Base-by-base conservation (phyloP, 1,140 invertebrate genomes). In the Drosophila biarmipes region DNA sequence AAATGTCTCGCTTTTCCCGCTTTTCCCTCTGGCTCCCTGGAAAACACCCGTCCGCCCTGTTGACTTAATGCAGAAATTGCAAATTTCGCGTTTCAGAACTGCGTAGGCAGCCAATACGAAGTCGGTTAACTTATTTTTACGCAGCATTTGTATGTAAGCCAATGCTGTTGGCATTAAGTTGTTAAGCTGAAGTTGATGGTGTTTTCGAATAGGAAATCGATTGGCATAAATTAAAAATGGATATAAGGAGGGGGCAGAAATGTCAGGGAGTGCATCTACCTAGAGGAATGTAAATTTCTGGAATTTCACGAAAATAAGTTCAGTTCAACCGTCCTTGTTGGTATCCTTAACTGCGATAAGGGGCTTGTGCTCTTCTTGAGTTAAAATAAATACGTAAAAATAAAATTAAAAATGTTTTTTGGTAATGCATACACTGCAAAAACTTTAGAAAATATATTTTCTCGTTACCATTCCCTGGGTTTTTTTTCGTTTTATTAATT, bases 61-160 rank as follows among this genome's bases (percentile, higher is more conserved):
- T 85, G 80, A 85, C 74, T 85, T 85, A 78, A 82, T 74, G 78
- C 58, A 74, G 63, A 87, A 78, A 78, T 87, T 85, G 80, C 77
- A 85, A 77, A 82, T 84, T 84, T 82, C 53, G 67, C 69, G 69
- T 53, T 52, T 27, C 69, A 59, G 46, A 38, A 64, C 46, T 34
- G 21, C 46, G 46, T 53, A 64, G 61, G 35, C 29, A 64, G 45
- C 66, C 63, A 68, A 67, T 54, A 12, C 66, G 49, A 35, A 71
- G 67, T 35, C 38, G 55, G 63, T 40, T 69, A 69, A 69, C 64
- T 71, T 71, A 55, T 38, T 69, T 71, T 17, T 42, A 17, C n/a
- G 15, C 43, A 12, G 10, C 34, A 37, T 35, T 49, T 27, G 29
- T 29, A 51, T 51, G 21, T 34, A 27, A 15, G 27, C 12, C 21